Conservation (phyloP, 2,888 invertebrate species). For the Heliothis peltigera region DNA sequence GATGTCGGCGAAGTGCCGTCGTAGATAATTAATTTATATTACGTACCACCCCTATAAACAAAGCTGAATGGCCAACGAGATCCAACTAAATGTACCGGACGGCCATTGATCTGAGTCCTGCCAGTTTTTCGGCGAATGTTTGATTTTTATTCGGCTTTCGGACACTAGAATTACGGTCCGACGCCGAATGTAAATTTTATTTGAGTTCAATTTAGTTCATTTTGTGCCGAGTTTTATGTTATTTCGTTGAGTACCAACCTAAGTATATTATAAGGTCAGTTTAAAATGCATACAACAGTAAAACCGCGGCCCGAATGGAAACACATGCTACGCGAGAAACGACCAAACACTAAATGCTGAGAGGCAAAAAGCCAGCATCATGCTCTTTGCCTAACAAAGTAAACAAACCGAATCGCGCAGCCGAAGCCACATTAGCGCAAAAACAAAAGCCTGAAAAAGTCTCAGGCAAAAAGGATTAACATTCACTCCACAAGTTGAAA, state of each 20-base stretch:
- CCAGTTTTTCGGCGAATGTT: constrained; percentile 26
- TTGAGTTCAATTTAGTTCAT: constrained; percentile 14
- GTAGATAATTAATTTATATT: constrained; percentile 73
- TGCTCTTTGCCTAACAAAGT: constrained; percentile 31
- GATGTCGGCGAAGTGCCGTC: constrained; percentile 42
- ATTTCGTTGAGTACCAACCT: not conserved
- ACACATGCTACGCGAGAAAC: constrained; percentile 2
- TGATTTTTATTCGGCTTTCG: constrained; percentile 49
- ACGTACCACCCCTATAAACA: constrained; percentile 67
- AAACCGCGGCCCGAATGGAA: constrained; percentile 2
- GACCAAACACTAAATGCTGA: constrained; percentile 2
- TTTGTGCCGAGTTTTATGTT: constrained; percentile 10
- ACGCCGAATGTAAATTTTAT: constrained; percentile 18
- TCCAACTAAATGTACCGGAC: constrained; percentile 43
- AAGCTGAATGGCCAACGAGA: constrained; percentile 56
- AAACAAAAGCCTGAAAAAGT: constrained; percentile 47
- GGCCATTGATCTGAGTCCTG: constrained; percentile 34
- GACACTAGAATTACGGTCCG: constrained; percentile 20
- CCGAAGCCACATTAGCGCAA: constrained; percentile 37
- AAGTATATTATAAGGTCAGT: too few species aligned
- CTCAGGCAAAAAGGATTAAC: constrained; percentile 52
- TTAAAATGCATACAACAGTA: not conserved
- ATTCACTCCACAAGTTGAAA: constrained; percentile 47
- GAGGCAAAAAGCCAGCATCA: constrained; percentile 11
- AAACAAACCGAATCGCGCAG: constrained; percentile 34